These are phyloP conservation scores for Karalla daura DNA, from an alignment of 2,797 vertebrate species.

Conservation along the genomic window DNA sequence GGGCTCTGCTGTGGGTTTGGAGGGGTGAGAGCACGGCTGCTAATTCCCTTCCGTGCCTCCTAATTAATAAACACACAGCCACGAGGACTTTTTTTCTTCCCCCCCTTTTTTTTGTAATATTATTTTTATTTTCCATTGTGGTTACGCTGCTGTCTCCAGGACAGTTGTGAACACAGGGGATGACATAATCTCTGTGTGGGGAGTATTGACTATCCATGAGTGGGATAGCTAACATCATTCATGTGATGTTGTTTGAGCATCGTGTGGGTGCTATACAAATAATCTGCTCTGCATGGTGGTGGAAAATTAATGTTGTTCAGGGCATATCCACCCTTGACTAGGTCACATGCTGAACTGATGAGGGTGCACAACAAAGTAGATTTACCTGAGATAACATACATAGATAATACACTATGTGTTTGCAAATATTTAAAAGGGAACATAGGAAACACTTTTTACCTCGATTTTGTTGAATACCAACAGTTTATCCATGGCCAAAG, in stretches of 20 bases:
- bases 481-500: too few relatives aligned
- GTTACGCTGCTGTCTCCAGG: neutral
- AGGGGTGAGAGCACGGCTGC: neutral
- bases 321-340: neutral
- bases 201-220: too few relatives aligned
- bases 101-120: too few relatives aligned
- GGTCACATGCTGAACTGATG: neutral
- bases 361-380: neutral
- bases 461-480: too few relatives aligned
- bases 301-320: neutral
- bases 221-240: neutral
- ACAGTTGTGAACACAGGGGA: neutral
- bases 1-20: conserved; percentile 2
- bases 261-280: neutral
- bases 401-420: too few relatives aligned
- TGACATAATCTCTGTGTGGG: neutral
- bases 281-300: neutral
- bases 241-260: neutral
- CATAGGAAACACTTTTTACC: too few relatives aligned
- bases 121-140: neutral
- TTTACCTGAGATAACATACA: neutral
- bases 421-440: too few relatives aligned
- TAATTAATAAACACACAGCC: conserved; percentile 31
- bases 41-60: neutral
- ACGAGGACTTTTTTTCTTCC: neutral